phyloP scores from a whole-genome alignment of 2,888 invertebrate species.

The Dicyrtoma fusca region DNA sequence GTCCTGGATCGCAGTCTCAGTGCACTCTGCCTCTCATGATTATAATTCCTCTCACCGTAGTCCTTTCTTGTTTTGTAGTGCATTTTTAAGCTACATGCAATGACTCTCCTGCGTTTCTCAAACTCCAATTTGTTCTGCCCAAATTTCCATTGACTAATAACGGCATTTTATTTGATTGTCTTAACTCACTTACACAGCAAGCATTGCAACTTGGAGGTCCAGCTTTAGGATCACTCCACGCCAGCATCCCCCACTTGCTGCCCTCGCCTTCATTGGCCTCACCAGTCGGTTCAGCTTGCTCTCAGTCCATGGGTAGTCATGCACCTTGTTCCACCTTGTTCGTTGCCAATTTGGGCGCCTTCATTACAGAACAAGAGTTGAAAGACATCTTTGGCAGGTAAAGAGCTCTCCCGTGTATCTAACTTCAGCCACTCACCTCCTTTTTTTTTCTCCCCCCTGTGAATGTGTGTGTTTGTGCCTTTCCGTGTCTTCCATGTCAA shows the following conservation, averaged over 20 bases:
- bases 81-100: conserved; percentile 37
- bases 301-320: conserved; percentile 67
- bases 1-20: conserved; percentile 40
- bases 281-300: conserved; percentile 78
- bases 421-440: conserved; percentile 2
- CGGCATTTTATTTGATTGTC: conserved; percentile 36
- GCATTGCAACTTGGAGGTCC: conserved; percentile 61
- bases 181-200: conserved; percentile 61
- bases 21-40: conserved; percentile 37
- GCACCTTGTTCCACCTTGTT: conserved; percentile 97
- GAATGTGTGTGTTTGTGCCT: not conserved
- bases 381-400: conserved; percentile 98
- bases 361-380: conserved; percentile 96
- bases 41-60: conserved; percentile 41
- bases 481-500: too few species aligned
- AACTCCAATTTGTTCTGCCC: not conserved
- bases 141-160: not conserved
- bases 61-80: conserved; percentile 43
- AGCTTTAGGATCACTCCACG: conserved; percentile 65
- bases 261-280: conserved; percentile 90
- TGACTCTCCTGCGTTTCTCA: not conserved
- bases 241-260: conserved; percentile 80
- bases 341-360: conserved; percentile 97
- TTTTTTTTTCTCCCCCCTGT: conserved; percentile 1
- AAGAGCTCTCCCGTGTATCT: conserved; percentile 47